Base-by-base conservation (phyloP, 1,140 invertebrate genomes). In the Telenomus remus region DNA sequence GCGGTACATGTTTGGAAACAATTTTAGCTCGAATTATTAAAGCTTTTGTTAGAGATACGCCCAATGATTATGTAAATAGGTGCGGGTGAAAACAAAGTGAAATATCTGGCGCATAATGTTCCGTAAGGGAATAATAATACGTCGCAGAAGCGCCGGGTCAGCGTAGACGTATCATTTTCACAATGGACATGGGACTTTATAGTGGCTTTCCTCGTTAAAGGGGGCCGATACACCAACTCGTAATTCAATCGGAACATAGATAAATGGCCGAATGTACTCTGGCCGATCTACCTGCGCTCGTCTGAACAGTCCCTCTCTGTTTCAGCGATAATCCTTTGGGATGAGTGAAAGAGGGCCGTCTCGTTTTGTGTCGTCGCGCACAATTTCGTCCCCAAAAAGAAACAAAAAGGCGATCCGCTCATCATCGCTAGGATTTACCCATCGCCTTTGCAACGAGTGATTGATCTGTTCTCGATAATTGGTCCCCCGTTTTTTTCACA, bases 391-490 rank as follows among this genome's bases (percentile, higher is more conserved):
- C 19, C 19, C 2, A 27, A 27, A 27, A 27, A 27, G 19, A 27
- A 3, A 27, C 19, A 68, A 71, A 75, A 64, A 19, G 70, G 56
- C 76, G 69, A 64, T 35, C 48, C 55, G 42, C 63, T 78, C 73
- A 75, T 80, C 79, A 80, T 80, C 75, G 64, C 15, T 12, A 35
- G 69, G 74, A 80, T 80, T 80, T 77, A 50, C 59, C 43, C 42
- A 54, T 63, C 59, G 53, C 49, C 61, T 77, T 50, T 50, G 57
- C 72, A 64, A 61, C 55, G 48, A 35, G 78, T 81, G 82, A 85
- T 85, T 85, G 84, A 86, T 86, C 74, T 78, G 77, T 85, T 85
- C 79, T 79, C 84, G 82, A 82, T 85, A 85, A 86, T 85, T 85
- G 84, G 79, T 70, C 13, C 33, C 10, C 35, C 51, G 19, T 27